Evolutionary conservation across 2,888 invertebrate species (phyloP), one percentile per base, ranked within the genome.

Genomic region (Seira musarum): DNA sequence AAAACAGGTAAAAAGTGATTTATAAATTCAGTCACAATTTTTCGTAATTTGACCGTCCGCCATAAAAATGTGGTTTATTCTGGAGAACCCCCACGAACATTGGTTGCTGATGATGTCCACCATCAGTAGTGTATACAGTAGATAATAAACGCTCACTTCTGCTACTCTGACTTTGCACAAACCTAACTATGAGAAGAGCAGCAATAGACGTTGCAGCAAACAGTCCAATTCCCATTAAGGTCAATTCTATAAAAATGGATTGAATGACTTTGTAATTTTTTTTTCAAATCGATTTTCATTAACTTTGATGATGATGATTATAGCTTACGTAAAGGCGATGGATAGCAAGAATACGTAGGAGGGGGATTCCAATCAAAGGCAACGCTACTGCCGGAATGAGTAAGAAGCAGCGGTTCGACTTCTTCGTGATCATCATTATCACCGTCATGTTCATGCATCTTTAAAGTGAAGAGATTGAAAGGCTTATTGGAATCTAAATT

Each of bases 361-460:
- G 68, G 6, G 68, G 53, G 5, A n/a, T 19, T 30, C 65, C 35
- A 65, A 21, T 64, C 24, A 10, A 71, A 15, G 46, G 6, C 13
- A 46, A 46, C 6, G 13, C 6, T 6, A 13, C 6, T 46, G 6
- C 6, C 46, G 13, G 13, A 46, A 46, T 46, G 13, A 46, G 46
- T 6, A 6, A 46, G 13, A 46, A 13, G 6, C 46, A 6, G 13
- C 6, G 6, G 6, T 10, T 46, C 46, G 6, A 10, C 46, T 46
- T 64, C 72, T 10, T 35, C 49, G 2, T 72, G 24, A 19, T 10
- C 21, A 64, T 64, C 17, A 24, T 64, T 35, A 64, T 72, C 49
- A n/a, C n/a, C n/a, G 15, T 72, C 72, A 49, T 72, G 64, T 19
- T 72, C 72, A n/a, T 72, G 63, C 70, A 70, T 78, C 61, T 65